phyloP scores from a whole-genome alignment of 2,797 vertebrate genomes.

The Sparidentex hasta region DNA sequence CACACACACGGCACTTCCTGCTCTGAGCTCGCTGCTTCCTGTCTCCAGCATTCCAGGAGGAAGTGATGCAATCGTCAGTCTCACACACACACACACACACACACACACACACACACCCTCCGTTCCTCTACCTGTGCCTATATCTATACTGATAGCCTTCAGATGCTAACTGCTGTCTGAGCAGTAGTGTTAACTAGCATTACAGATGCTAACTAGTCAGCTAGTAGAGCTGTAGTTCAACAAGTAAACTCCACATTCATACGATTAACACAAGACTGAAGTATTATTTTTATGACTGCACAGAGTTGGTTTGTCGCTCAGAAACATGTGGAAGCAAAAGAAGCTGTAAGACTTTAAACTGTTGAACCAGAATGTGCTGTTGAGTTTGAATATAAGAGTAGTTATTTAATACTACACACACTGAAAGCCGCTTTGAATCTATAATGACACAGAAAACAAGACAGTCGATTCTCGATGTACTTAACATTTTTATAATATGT shows the following conservation, averaged over 20 bases:
- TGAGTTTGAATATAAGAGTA: no score
- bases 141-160: slow-evolving; percentile 47
- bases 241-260: slow-evolving; percentile 2
- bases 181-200: slow-evolving; percentile 1
- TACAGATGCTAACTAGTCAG: slow-evolving; percentile 46
- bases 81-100: slow-evolving; percentile 5
- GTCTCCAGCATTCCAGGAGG: slow-evolving; percentile 68
- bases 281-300: neutral
- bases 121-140: slow-evolving; percentile 59
- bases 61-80: slow-evolving; percentile 55
- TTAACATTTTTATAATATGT: no score
- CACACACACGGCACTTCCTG: slow-evolving; percentile 46
- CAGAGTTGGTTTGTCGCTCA: neutral
- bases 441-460: no score
- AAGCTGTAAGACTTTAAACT: no score
- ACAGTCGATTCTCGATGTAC: no score
- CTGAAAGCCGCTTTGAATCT: no score
- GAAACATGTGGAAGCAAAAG: neutral
- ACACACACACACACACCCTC: slow-evolving; percentile 15
- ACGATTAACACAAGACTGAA: neutral
- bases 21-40: slow-evolving; percentile 27
- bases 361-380: no score
- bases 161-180: slow-evolving; percentile 22
- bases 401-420: no score
- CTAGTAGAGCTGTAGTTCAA: slow-evolving; percentile 22